Evolutionary conservation across 2,797 vertebrate genomes (phyloP), one percentile per base, ranked within the genome.

Genomic region (Neopelma chrysocephalum): DNA sequence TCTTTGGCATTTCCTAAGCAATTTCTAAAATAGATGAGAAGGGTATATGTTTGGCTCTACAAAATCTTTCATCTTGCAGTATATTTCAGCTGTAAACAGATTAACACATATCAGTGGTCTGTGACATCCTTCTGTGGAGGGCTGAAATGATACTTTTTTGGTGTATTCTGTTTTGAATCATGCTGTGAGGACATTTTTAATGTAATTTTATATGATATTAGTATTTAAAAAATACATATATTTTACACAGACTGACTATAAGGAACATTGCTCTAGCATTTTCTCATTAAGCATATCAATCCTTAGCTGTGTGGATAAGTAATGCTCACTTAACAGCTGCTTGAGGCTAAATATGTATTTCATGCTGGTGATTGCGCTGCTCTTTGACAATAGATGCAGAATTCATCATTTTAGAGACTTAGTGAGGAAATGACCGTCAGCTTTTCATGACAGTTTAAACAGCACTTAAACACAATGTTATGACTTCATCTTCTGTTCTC

Each of bases 261-360:
- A 79, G 94, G 96, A 97, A 90, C 42, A 57, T 95, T 91, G 83
- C 72, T 50, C 57, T 47, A 64, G 65, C 23, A 75, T 81, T 94
- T 95, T 71, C 72, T 91, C 72, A 81, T 90, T 88, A 91, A 90
- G 42, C 6, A 1, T 58, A 83, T 78, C 65, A 93, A 20, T 94
- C 80, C 88, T 93, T 96, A 91, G 95, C 91, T 87, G 48, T 95
- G 94, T 95, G 96, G 93, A 94, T 79, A 86, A 65, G 71, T 93
- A 91, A 84, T 2, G 6, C 82, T 80, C 45, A 78, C 51, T 96
- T 96, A 97, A 93, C 80, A 96, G 94, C 96, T 97, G 92, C 96
- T 87, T 87, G 94, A 95, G 96, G 96, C 94, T 96, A 97, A 97
- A 86, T 95, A 88, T 23, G 57, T 69, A 51, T 96, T 97, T 92